Conservation (phyloP, 2,888 invertebrate genomes). For the Furcula furcula region DNA sequence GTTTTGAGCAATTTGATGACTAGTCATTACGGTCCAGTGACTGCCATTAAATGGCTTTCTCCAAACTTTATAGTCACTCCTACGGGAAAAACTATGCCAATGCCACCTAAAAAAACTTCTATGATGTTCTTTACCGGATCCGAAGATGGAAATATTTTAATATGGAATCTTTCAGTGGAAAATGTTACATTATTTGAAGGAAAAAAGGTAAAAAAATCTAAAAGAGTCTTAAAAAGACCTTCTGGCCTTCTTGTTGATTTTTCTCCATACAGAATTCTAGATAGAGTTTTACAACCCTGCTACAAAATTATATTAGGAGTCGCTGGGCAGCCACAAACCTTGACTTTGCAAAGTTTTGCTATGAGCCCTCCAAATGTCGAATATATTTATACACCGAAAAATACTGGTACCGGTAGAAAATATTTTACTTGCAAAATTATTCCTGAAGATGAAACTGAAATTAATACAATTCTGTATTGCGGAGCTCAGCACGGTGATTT, state of each 20-base stretch:
- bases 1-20: slow-evolving; percentile 83
- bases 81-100: slow-evolving; percentile 77
- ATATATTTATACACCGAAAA: slow-evolving; percentile 53
- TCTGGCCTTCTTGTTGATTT: slow-evolving; percentile 81
- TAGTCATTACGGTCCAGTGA: slow-evolving; percentile 85
- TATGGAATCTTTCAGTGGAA: slow-evolving; percentile 86
- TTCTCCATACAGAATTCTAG: slow-evolving; percentile 82
- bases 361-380: slow-evolving; percentile 54
- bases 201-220: slow-evolving; percentile 64
- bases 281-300: slow-evolving; percentile 83
- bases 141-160: slow-evolving; percentile 85
- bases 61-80: slow-evolving; percentile 80
- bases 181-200: slow-evolving; percentile 52
- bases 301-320: slow-evolving; percentile 78
- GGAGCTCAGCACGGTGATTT: slow-evolving; percentile 72
- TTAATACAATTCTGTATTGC: slow-evolving; percentile 53
- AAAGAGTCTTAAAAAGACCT: slow-evolving; percentile 76
- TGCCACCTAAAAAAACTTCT: slow-evolving; percentile 52
- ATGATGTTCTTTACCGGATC: slow-evolving; percentile 85
- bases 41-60: slow-evolving; percentile 86
- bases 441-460: slow-evolving; percentile 49
- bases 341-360: slow-evolving; percentile 68
- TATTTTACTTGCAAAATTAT: slow-evolving; percentile 60
- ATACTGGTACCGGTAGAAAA: slow-evolving; percentile 58
- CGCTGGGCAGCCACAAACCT: slow-evolving; percentile 61